Base-by-base conservation (phyloP, 2,888 invertebrate genomes). In the Perithous albicinctus region DNA sequence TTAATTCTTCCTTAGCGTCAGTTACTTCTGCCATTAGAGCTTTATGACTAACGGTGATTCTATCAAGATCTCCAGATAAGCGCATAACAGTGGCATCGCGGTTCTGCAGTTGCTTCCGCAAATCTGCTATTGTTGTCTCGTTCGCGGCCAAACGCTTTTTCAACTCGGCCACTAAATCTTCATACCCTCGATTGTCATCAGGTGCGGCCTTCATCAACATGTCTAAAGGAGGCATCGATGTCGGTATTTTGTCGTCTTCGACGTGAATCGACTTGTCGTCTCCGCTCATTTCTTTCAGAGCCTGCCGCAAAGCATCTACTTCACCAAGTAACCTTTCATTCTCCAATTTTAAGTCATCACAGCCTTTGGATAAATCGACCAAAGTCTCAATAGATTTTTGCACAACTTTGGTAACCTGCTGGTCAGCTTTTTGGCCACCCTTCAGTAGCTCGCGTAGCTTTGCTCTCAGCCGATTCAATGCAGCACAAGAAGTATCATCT, bases 381-480 rank as follows among this genome's bases (percentile, higher is more conserved):
- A 89, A 67, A 2, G 89, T 88, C 59, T 89, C 90, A 29, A 91
- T 89, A 38, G 91, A 89, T 76, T 85, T 88, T 70, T 90, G 88
- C 38, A 89, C 88, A 2, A 88, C 88, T 63, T 84, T 83, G 8
- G 87, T 79, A 23, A 88, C 88, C 67, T 87, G 87, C 64, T 87
- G 86, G 64, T 89, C 90, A 38, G 83, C 84, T 67, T 83, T 85
- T 70, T 88, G 84, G 12, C 86, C 88, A 23, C 86, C 90, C 78
- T 88, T 89, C 88, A 87, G 89, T 69, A 92, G 78, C 59, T 91
- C 89, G 0, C 88, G 86, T 54, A 92, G 83, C 78, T 91, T 91
- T 18, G 88, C 89, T 74, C 90, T 87, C 20, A 91, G 80, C 67
- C 88, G 90, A 84, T 91, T 90, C 66, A 92, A 73, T 63, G 89